Conservation (phyloP, 2,797 vertebrate genomes). For the Pristis pectinata region DNA sequence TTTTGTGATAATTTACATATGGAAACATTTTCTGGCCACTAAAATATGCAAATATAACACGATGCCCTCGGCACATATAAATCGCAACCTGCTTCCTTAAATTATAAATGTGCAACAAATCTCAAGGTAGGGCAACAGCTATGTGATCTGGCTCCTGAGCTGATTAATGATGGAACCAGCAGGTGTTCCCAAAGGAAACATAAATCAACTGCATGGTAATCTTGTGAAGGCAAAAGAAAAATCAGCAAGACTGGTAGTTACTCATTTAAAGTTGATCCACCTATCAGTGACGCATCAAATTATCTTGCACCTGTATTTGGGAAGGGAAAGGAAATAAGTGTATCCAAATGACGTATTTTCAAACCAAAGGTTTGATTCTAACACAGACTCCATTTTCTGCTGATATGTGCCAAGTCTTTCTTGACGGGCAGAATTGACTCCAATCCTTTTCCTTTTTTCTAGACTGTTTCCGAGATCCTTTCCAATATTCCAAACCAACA, state of each 20-base stretch:
- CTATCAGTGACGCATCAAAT: not conserved
- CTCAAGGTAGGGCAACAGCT: not conserved
- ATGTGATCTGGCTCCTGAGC: not conserved
- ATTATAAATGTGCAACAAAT: not conserved
- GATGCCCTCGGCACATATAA: not conserved
- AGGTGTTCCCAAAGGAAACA: not conserved
- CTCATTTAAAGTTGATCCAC: not conserved
- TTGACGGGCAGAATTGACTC: conserved; percentile 32
- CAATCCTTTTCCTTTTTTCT: conserved; percentile 37
- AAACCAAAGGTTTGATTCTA: conserved; percentile 18
- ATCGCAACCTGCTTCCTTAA: not conserved
- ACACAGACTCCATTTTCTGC: conserved; percentile 19
- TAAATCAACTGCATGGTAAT: not conserved
- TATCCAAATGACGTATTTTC: conserved; percentile 15
- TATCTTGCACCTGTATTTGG: not conserved
- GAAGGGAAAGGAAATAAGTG: not conserved
- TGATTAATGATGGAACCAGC: not conserved
- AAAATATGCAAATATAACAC: not conserved
- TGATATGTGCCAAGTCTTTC: conserved; percentile 31
- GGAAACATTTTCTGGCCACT: not conserved
- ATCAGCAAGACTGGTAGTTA: not conserved
- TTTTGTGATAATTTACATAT: not conserved
- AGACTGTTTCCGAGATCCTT: conserved; percentile 36
- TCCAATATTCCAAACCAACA: conserved; percentile 38
- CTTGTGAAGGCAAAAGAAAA: not conserved